Percentiles rank a stretch among this genome's conserved stretches.
These are phyloP conservation scores for Enteromius treurensis DNA, from an alignment of 2,797 vertebrate species.

Conservation along the genomic window DNA sequence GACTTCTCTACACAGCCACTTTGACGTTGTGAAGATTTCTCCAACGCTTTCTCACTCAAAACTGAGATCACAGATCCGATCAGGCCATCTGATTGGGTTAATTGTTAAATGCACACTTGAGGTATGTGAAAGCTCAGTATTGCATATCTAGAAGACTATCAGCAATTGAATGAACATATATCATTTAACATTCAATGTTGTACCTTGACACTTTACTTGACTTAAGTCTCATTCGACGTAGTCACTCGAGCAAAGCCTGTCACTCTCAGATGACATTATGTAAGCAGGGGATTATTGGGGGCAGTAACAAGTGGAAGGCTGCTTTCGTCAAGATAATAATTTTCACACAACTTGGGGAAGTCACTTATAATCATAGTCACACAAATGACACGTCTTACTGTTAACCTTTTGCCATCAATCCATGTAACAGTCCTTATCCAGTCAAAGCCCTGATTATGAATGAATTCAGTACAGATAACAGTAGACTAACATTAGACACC, in stretches of 20 bases:
- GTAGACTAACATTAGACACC: constrained; percentile 10
- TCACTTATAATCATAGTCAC: constrained; percentile 13
- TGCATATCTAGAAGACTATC: constrained; percentile 59
- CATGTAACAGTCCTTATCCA: constrained; percentile 4
- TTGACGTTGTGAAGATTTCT: constrained; percentile 60
- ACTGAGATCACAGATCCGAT: constrained; percentile 48
- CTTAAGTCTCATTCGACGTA: constrained; percentile 31
- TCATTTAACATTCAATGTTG: constrained; percentile 45
- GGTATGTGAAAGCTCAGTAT: constrained; percentile 62
- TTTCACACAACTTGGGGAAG: background rate
- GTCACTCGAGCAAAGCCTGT: constrained; percentile 30
- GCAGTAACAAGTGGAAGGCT: background rate
- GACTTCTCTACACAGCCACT: constrained; percentile 35
- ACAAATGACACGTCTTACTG: constrained; percentile 15
- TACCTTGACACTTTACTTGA: constrained; percentile 43
- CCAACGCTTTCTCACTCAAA: constrained; percentile 47
- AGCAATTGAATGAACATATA: constrained; percentile 32
- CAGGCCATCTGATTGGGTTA: constrained; percentile 51
- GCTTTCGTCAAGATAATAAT: constrained; percentile 12
- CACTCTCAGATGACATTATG: constrained; percentile 26
- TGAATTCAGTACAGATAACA: background rate
- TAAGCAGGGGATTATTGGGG: constrained; percentile 8
- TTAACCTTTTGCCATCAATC: constrained; percentile 25
- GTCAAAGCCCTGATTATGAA: constrained; percentile 16
- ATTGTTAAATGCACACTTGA: constrained; percentile 58